Conservation (phyloP, 2,797 vertebrate species). For the Danio tinwini region DNA sequence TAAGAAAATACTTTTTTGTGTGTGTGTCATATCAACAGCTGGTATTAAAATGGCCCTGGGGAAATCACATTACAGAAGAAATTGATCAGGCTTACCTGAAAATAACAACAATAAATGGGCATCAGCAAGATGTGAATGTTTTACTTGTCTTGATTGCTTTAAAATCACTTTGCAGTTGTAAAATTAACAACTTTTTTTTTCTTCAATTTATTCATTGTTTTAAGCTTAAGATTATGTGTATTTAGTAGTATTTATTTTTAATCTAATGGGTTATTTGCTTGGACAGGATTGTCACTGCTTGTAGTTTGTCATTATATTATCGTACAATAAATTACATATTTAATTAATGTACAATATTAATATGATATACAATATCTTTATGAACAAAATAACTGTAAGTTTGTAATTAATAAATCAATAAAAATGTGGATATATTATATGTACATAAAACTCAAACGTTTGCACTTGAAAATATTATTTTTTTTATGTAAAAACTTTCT, state of each 20-base stretch:
- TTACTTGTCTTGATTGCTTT: background rate
- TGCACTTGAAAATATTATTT: background rate
- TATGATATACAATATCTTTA: no score
- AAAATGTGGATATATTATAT: background rate
- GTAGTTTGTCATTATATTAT: no score
- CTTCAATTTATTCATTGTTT: background rate
- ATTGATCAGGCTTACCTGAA: conserved; percentile 28
- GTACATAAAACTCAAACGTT: background rate
- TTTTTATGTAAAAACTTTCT: background rate
- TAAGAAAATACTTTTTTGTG: conserved; percentile 67
- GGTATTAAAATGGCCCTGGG: conserved; percentile 42
- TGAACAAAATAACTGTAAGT: no score
- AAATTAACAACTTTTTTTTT: background rate
- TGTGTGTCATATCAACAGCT: conserved; percentile 40
- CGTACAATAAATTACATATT: background rate
- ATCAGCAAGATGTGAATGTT: conserved; percentile 3
- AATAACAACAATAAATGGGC: conserved; percentile 37
- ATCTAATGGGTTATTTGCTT: background rate
- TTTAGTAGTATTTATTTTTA: background rate
- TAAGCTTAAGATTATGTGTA: background rate
- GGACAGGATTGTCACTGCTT: background rate
- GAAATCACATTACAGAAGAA: conserved; percentile 50
- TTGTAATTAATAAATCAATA: background rate
- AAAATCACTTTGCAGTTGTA: background rate
- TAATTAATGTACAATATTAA: no score